Base-by-base conservation (phyloP, 2,888 invertebrate species). In the Platycheirus rosarum region DNA sequence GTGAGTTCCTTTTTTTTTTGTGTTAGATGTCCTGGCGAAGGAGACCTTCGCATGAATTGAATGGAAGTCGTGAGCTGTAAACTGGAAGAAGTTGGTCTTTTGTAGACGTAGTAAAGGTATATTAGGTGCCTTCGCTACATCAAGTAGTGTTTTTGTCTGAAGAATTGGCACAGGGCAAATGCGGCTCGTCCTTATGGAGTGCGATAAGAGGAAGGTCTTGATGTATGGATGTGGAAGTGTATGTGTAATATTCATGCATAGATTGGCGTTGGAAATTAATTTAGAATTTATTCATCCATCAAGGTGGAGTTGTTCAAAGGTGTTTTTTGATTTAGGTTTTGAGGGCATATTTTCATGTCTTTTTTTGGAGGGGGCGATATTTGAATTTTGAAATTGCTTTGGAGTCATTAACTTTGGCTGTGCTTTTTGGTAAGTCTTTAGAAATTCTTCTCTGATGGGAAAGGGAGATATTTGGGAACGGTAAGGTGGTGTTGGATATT, bases 231-330 rank as follows among this genome's bases (percentile, higher is more conserved):
- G n/a, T n/a, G n/a, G n/a, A n/a, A n/a, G n/a, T n/a, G n/a, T n/a
- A n/a, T n/a, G n/a, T n/a, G 7, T n/a, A 5, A 40, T 13, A 40
- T 40, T 8, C 37, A 40, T 40, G 37, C 37, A 40, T 13, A 40
- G 37, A 40, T 13, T 40, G 13, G 37, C 37, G n/a, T 70, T 48
- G 32, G 44, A 77, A 77, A 77, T 77, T 71, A 70, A 66, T 77
- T 77, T 77, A 66, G 23, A 35, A 71, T 48, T 66, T 57, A 49
- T 55, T 48, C 71, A 77, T 77, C 60, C 77, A 71, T 71, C 77
- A 77, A 65, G 57, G 71, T 60, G 13, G 37, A 63, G 18, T 57
- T 44, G 57, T 44, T 70, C 23, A 23, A 23, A 23, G 23, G 23
- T 23, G 23, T 14, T 42, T 16, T 14, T 23, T 23, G 23, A 23